Evolutionary conservation across 2,888 invertebrate genomes (phyloP).

Genomic region (Tortricodes alternella): DNA sequence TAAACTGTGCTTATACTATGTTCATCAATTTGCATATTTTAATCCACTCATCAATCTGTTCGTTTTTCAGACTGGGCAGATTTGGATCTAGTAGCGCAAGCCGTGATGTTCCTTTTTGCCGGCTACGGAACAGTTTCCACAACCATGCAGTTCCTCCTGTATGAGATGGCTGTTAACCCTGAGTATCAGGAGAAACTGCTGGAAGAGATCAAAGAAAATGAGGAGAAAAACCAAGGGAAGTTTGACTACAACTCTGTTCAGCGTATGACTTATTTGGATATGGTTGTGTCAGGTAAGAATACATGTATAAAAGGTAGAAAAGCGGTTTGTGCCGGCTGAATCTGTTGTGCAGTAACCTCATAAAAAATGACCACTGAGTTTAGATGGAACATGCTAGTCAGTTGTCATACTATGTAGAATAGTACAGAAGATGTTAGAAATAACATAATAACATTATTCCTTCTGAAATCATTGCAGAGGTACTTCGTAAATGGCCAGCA

Average conservation of each 20-base stretch:
- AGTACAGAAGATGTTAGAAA: too few relatives aligned
- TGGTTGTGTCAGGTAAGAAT: constrained; percentile 54
- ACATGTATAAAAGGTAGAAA: too few relatives aligned
- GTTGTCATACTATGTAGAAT: not conserved
- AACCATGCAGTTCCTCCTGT: constrained; percentile 35
- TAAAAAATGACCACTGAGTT: too few relatives aligned
- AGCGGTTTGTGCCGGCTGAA: too few relatives aligned
- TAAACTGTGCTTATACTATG: too few relatives aligned
- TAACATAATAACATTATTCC: too few relatives aligned
- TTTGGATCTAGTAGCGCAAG: constrained; percentile 38
- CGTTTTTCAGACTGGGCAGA: constrained; percentile 39
- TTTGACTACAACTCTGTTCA: constrained; percentile 59
- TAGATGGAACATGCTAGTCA: not conserved
- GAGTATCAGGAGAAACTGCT: constrained; percentile 43
- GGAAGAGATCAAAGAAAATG: constrained; percentile 40
- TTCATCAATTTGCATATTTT: too few relatives aligned
- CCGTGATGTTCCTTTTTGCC: constrained; percentile 36
- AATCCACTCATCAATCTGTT: too few relatives aligned
- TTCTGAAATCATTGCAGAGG: constrained; percentile 13
- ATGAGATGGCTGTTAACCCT: constrained; percentile 42
- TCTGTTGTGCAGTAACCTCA: too few relatives aligned
- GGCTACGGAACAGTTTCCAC: constrained; percentile 41
- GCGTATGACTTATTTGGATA: constrained; percentile 55
- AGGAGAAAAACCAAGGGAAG: constrained; percentile 46
- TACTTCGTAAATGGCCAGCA: constrained; percentile 10